These are phyloP conservation scores for Oncorhynchus masou DNA, from an alignment of 2,113 vertebrate species.

Conservation along the genomic window DNA sequence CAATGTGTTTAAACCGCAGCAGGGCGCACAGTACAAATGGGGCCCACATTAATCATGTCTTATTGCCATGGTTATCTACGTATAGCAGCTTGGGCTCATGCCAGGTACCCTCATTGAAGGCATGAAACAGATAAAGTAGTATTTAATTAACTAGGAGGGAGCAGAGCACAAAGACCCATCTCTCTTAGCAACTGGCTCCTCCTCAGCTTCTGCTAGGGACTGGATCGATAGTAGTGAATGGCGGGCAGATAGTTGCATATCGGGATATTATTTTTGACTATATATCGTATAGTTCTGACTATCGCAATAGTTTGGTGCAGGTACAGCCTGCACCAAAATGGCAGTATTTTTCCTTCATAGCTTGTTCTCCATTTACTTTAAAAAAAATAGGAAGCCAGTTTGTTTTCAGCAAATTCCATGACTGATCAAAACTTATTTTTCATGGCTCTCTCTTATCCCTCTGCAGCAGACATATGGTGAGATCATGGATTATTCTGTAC, in stretches of 20 bases:
- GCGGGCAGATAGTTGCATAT: background rate
- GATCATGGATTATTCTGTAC: slow-evolving; percentile 8
- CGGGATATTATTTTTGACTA: too few species aligned
- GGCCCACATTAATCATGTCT: slow-evolving; percentile 57
- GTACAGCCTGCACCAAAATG: too few species aligned
- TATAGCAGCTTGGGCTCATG: slow-evolving; percentile 53
- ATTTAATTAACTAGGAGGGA: slow-evolving; percentile 70
- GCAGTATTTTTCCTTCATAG: too few species aligned
- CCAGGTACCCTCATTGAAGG: slow-evolving; percentile 71
- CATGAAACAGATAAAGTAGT: slow-evolving; percentile 68
- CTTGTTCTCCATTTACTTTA: too few species aligned
- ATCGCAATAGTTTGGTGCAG: too few species aligned
- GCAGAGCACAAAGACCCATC: slow-evolving; percentile 56
- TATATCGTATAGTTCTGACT: too few species aligned
- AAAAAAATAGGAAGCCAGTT: too few species aligned
- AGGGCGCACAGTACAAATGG: slow-evolving; percentile 45
- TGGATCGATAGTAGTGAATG: background rate
- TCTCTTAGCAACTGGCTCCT: slow-evolving; percentile 66
- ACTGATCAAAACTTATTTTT: too few species aligned
- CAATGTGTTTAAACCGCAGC: slow-evolving; percentile 41
- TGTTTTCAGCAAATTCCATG: too few species aligned
- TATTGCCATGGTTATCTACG: slow-evolving; percentile 62
- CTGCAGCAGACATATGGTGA: too few species aligned
- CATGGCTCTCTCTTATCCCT: too few species aligned
- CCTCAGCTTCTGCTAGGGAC: slow-evolving; percentile 40